A percentile compares a stretch with the other conserved stretches of the same genome.
These are phyloP conservation scores for Cybosia mesomella DNA, from an alignment of 2,888 invertebrate species.

Conservation along the genomic window DNA sequence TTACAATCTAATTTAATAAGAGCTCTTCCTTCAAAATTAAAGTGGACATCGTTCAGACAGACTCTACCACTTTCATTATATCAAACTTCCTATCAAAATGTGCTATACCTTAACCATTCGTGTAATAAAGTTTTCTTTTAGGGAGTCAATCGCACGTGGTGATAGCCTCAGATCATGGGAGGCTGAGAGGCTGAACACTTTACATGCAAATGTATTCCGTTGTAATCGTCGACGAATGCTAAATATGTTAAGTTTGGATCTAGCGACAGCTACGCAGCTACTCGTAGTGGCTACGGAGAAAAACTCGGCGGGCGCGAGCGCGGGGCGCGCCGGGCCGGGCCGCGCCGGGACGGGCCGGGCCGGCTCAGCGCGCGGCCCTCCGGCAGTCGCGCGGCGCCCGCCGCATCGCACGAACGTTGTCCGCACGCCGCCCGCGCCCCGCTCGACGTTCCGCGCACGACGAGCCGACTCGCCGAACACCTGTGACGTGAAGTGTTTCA, in stretches of 20 bases:
- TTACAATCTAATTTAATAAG: constrained; percentile 23
- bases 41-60: neutral
- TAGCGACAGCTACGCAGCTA: constrained; percentile 9
- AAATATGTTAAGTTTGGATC: constrained; percentile 44
- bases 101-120: neutral
- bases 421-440: constrained; percentile 21
- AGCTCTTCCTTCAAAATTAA: constrained; percentile 10
- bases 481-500: constrained; percentile 53
- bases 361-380: constrained; percentile 5
- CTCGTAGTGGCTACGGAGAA: constrained; percentile 33
- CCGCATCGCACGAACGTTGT: constrained; percentile 42
- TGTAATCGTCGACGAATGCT: constrained; percentile 49
- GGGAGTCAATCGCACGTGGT: constrained; percentile 26
- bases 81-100: neutral
- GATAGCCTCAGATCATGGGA: constrained; percentile 26
- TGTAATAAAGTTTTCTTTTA: neutral
- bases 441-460: constrained; percentile 13
- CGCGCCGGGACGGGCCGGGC: constrained; percentile 28
- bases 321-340: constrained; percentile 28
- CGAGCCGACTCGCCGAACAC: constrained; percentile 29
- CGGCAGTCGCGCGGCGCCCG: constrained; percentile 73
- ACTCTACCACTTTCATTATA: neutral
- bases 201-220: constrained; percentile 44
- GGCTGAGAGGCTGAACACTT: constrained; percentile 29
- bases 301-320: constrained; percentile 27